Evolutionary conservation across 30 jellyfish, hydroid and myxozoan species (phyloP).

Genomic region (Cassiopea andromeda): DNA sequence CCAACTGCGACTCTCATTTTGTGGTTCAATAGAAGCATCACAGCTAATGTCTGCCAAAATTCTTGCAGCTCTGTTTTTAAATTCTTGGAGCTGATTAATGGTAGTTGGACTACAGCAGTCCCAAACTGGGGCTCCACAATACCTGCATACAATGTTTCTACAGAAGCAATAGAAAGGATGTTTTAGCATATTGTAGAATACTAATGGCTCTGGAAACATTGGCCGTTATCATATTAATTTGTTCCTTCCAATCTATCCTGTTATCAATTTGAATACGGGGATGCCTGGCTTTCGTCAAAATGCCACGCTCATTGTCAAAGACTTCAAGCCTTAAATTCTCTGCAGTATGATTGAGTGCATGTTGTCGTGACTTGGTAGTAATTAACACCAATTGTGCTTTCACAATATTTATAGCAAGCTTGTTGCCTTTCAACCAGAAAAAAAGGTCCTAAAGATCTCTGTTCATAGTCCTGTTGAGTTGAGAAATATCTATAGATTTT

Average conservation of each 20-base stretch:
- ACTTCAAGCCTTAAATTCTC: constrained; percentile 5
- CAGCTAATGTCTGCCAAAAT: neutral
- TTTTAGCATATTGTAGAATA: constrained; percentile 4
- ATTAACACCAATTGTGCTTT: constrained; percentile 27
- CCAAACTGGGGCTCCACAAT: constrained; percentile 42
- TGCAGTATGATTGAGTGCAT: neutral
- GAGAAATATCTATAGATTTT: neutral
- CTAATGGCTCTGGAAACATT: constrained; percentile 30
- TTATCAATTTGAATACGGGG: constrained; percentile 20
- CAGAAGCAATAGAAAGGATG: neutral
- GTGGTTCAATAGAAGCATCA: neutral
- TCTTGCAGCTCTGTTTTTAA: constrained; percentile 18
- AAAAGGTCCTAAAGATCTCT: neutral
- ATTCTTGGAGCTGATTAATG: neutral
- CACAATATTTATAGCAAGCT: constrained; percentile 8
- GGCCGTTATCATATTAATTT: neutral
- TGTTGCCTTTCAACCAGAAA: constrained; percentile 33
- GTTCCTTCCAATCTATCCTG: constrained; percentile 15
- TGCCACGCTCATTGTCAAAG: constrained; percentile 6
- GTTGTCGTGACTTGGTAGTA: constrained; percentile 19
- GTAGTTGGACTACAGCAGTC: constrained; percentile 28
- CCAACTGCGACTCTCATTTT: neutral
- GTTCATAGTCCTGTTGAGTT: constrained; percentile 13
- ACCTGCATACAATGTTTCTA: constrained; percentile 6
- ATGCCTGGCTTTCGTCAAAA: neutral